A percentile compares a stretch with the other conserved stretches of the same genome.
These are phyloP conservation scores for Tipula helvola DNA, from an alignment of 2,888 invertebrate genomes.

Conservation along the genomic window DNA sequence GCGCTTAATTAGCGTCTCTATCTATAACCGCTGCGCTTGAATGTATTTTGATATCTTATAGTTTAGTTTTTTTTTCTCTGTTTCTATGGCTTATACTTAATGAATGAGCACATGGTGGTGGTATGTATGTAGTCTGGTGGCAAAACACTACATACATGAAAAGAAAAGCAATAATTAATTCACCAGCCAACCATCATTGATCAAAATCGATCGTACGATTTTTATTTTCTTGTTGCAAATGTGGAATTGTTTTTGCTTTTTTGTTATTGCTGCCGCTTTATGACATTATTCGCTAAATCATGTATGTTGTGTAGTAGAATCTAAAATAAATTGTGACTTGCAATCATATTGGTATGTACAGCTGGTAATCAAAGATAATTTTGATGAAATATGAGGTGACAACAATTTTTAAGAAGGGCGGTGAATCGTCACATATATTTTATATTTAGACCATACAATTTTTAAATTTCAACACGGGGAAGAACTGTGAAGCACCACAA, in stretches of 20 bases:
- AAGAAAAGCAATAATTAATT: slow-evolving; percentile 4
- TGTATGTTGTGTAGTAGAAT: background rate
- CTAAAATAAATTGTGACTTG: background rate
- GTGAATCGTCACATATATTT: too few relatives aligned
- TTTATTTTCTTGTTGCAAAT: background rate
- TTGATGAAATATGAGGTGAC: too few relatives aligned
- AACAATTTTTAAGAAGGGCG: too few relatives aligned
- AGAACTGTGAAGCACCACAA: too few relatives aligned
- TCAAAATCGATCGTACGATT: slow-evolving; percentile 4
- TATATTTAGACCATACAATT: too few relatives aligned
- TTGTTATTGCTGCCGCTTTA: background rate
- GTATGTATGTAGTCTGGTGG: background rate
- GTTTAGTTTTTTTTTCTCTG: background rate
- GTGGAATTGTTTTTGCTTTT: background rate
- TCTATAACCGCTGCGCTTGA: background rate
- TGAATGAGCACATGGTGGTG: background rate
- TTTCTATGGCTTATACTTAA: background rate
- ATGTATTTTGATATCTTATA: background rate
- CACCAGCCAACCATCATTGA: background rate
- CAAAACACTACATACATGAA: background rate
- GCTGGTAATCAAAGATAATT: background rate
- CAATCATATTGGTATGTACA: background rate
- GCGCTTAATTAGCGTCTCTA: background rate
- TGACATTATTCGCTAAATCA: background rate
- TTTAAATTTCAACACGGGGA: too few relatives aligned